Percentiles rank a stretch among this genome's conserved stretches.
Conservation (phyloP, 2,797 vertebrate species). For the Thalassophryne amazonica region DNA sequence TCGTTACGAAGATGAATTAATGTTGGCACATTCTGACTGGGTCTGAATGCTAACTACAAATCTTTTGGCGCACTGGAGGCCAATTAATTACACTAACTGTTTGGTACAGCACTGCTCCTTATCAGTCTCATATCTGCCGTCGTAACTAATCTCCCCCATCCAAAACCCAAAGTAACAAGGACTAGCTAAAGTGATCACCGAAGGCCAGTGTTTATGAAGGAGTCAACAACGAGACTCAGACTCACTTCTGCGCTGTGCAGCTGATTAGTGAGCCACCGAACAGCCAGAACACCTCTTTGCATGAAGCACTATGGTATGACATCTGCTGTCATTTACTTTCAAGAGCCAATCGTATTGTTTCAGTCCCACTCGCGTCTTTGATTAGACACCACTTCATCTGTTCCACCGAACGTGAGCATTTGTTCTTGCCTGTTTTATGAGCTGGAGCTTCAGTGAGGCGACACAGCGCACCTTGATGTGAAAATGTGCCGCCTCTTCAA, state of each 20-base stretch:
- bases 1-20: slow-evolving; percentile 58
- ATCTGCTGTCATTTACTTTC: slow-evolving; percentile 47
- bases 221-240: slow-evolving; percentile 26
- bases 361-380: slow-evolving; percentile 37
- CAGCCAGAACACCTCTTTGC: slow-evolving; percentile 24
- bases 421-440: slow-evolving; percentile 13
- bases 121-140: slow-evolving; percentile 55
- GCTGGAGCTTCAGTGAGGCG: slow-evolving; percentile 1
- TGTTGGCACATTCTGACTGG: slow-evolving; percentile 31
- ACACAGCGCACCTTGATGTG: slow-evolving; percentile 27
- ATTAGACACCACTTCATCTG: slow-evolving; percentile 31
- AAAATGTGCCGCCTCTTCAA: slow-evolving; percentile 32
- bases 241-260: slow-evolving; percentile 12
- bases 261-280: slow-evolving; percentile 50
- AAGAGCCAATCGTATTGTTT: slow-evolving; percentile 46
- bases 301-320: slow-evolving; percentile 18
- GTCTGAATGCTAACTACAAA: slow-evolving; percentile 50
- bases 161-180: slow-evolving; percentile 39
- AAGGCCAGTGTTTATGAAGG: slow-evolving; percentile 33
- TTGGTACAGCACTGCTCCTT: slow-evolving; percentile 43
- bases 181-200: slow-evolving; percentile 34
- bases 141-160: slow-evolving; percentile 38
- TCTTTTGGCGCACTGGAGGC: slow-evolving; percentile 33
- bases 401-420: not conserved
- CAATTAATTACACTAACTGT: slow-evolving; percentile 58